A percentile compares a stretch with the other conserved stretches of the same genome.
phyloP scores from a whole-genome alignment of 2,797 vertebrate species.

The Heterohyrax brucei region DNA sequence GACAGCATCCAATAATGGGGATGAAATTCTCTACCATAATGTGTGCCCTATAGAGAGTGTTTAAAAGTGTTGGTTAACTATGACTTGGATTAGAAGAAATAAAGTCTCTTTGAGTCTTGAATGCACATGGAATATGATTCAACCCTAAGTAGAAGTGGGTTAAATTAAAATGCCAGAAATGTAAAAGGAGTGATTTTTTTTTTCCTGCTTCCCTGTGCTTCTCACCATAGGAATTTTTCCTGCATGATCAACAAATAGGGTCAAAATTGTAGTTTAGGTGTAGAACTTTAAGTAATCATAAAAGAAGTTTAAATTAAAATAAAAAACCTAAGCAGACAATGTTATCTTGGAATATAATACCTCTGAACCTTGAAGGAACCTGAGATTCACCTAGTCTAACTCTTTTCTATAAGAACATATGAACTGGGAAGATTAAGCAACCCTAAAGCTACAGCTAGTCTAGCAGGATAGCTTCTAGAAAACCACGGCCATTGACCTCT shows the following conservation, averaged over 20 bases:
- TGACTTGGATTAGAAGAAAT: neutral
- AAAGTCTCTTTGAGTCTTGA: neutral
- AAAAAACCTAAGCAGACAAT: neutral
- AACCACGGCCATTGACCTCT: neutral
- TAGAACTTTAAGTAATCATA: neutral
- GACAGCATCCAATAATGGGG: neutral
- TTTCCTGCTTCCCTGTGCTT: neutral
- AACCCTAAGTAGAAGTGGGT: neutral
- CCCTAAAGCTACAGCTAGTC: neutral
- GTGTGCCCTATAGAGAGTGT: neutral
- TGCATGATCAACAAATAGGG: neutral
- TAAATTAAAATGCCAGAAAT: neutral
- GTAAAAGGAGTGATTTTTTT: neutral
- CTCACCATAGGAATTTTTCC: neutral
- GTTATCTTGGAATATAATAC: neutral
- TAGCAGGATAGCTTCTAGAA: neutral
- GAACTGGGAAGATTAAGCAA: neutral
- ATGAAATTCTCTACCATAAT: neutral
- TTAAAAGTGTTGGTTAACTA: neutral
- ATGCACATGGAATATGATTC: neutral
- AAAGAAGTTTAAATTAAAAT: neutral
- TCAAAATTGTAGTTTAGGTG: neutral
- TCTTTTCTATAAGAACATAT: neutral
- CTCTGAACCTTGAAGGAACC: neutral
- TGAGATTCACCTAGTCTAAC: neutral